Evolutionary conservation across 2,888 invertebrate species (phyloP).

Genomic region (Athrips mouffetella): DNA sequence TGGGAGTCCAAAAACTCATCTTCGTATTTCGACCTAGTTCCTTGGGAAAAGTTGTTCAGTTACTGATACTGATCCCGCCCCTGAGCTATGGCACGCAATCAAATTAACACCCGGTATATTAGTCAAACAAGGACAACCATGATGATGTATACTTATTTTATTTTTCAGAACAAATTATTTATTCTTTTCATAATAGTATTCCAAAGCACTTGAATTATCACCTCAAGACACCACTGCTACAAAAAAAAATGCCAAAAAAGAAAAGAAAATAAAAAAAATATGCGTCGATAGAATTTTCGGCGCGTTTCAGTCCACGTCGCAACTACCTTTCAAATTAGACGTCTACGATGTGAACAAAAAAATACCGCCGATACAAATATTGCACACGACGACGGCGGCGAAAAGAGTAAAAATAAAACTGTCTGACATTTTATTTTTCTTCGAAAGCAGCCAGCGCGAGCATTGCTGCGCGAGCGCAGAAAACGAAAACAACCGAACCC

Average conservation of each 20-base stretch:
- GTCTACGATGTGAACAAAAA: slow-evolving; percentile 53
- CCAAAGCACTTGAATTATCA: slow-evolving; percentile 46
- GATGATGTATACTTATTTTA: no score
- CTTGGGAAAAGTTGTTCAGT: no score
- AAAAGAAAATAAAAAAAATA: slow-evolving; percentile 27
- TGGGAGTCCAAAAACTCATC: no score
- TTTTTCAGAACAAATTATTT: no score
- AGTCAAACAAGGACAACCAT: no score
- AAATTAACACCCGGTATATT: no score
- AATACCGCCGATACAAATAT: slow-evolving; percentile 68
- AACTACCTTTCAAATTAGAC: slow-evolving; percentile 67
- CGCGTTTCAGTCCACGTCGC: slow-evolving; percentile 37
- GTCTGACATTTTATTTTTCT: slow-evolving; percentile 68
- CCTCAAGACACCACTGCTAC: slow-evolving; percentile 31
- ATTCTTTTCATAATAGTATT: no score
- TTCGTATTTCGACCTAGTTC: no score
- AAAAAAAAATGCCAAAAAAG: no score
- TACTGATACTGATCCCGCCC: no score
- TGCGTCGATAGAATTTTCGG: slow-evolving; percentile 31
- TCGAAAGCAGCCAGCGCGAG: slow-evolving; percentile 61
- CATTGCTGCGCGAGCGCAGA: slow-evolving; percentile 66
- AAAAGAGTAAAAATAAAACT: slow-evolving; percentile 59
- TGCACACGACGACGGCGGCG: slow-evolving; percentile 62
- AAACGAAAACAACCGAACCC: slow-evolving; percentile 53
- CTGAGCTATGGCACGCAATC: no score